A percentile compares a stretch with the other conserved stretches of the same genome.
phyloP scores from a whole-genome alignment of 1,140 invertebrate species.

The Bursaphelenchus mucronatus region DNA sequence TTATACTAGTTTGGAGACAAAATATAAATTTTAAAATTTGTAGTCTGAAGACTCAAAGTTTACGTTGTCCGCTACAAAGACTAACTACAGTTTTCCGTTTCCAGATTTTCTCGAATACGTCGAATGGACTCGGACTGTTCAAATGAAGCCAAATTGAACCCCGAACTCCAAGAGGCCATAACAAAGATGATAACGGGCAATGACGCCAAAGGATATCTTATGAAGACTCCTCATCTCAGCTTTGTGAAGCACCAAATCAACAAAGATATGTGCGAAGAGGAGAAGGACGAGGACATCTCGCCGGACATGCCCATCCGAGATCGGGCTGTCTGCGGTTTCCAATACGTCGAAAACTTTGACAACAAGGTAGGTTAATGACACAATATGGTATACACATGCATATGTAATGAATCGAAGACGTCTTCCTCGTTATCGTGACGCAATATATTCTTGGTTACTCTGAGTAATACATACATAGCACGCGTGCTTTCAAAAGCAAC shows the following conservation, averaged over 20 bases:
- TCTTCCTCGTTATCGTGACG: not conserved
- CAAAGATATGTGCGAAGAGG: slow-evolving; percentile 19
- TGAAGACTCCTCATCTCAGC: slow-evolving; percentile 9
- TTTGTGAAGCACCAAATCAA: not conserved
- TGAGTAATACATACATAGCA: not conserved
- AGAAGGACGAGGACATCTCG: slow-evolving; percentile 23
- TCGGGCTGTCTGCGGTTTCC: slow-evolving; percentile 17
- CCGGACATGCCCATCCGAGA: slow-evolving; percentile 24
- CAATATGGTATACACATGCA: not conserved
- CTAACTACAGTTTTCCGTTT: too few relatives aligned
- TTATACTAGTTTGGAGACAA: too few relatives aligned
- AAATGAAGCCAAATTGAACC: slow-evolving; percentile 8
- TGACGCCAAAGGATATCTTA: slow-evolving; percentile 20
- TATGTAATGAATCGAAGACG: not conserved
- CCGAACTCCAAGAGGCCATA: slow-evolving; percentile 23
- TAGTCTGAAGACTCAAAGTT: too few relatives aligned
- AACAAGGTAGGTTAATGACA: slow-evolving; percentile 18
- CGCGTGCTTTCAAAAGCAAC: not conserved
- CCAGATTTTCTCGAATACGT: slow-evolving; percentile 2
- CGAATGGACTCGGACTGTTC: slow-evolving; percentile 9
- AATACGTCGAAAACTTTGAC: slow-evolving; percentile 25
- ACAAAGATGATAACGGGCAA: slow-evolving; percentile 19
- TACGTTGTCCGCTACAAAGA: too few relatives aligned
- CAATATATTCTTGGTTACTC: not conserved
- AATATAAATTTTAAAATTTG: too few relatives aligned